Percentiles rank a stretch among this genome's conserved stretches.
phyloP scores from a whole-genome alignment of 2,113 vertebrate genomes.

The Haliaeetus leucogaster region DNA sequence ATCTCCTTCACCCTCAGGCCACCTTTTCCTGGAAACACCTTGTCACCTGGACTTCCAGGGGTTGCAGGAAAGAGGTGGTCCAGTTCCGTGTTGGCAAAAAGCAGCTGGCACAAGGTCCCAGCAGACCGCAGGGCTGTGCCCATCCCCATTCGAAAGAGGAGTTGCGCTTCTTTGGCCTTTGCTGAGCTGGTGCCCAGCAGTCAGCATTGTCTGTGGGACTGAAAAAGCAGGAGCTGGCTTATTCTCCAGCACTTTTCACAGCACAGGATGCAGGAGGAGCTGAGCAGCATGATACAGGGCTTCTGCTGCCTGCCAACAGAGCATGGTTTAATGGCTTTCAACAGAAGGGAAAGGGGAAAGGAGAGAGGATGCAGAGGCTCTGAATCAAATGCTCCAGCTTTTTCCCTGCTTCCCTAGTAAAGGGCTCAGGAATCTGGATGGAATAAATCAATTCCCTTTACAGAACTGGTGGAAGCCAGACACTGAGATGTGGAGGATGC shows the following conservation, averaged over 20 bases:
- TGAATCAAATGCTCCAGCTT: neutral
- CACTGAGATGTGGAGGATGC: neutral
- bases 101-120: neutral
- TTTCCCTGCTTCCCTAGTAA: neutral
- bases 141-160: neutral
- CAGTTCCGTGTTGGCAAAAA: neutral
- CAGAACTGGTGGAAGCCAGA: neutral
- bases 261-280: neutral
- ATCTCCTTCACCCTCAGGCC: accelerated
- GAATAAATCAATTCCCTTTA: neutral
- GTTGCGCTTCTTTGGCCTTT: neutral
- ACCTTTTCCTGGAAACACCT: neutral
- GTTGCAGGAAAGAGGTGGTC: neutral
- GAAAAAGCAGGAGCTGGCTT: neutral
- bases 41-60: neutral
- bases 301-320: neutral
- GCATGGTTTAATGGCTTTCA: neutral
- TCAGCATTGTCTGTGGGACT: neutral
- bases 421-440: neutral
- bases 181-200: neutral
- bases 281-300: neutral
- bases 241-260: neutral
- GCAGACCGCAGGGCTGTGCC: neutral
- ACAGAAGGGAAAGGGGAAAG: neutral
- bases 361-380: neutral